A percentile compares a stretch with the other conserved stretches of the same genome.
phyloP scores from a whole-genome alignment of 1,140 invertebrate genomes.

The Procambarus virginalis region DNA sequence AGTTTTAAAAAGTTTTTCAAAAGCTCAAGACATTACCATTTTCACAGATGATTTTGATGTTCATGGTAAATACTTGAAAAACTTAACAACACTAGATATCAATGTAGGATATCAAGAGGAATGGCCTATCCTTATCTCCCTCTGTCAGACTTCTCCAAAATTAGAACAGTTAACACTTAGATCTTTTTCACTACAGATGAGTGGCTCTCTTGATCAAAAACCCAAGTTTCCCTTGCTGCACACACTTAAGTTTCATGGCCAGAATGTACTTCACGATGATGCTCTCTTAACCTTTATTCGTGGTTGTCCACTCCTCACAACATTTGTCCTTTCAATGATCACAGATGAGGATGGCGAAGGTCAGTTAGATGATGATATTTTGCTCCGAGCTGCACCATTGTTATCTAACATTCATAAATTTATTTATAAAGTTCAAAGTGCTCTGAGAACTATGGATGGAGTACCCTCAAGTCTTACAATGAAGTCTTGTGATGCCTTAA shows the following conservation, averaged over 20 bases:
- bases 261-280: conserved; percentile 42
- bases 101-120: conserved; percentile 55
- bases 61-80: conserved; percentile 50
- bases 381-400: conserved; percentile 37
- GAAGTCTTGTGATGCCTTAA: conserved; percentile 44
- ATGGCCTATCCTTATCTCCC: conserved; percentile 46
- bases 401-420: conserved; percentile 53
- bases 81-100: conserved; percentile 50
- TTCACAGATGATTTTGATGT: conserved; percentile 59
- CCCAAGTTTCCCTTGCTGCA: conserved; percentile 32
- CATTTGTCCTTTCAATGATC: conserved; percentile 54
- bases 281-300: conserved; percentile 29
- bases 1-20: conserved; percentile 43
- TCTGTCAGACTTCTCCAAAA: conserved; percentile 40
- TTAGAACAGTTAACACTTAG: conserved; percentile 55
- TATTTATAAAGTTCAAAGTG: conserved; percentile 62
- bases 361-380: conserved; percentile 37
- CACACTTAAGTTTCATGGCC: conserved; percentile 49
- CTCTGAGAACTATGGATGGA: conserved; percentile 30
- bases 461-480: conserved; percentile 45
- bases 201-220: conserved; percentile 7
- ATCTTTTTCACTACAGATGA: conserved; percentile 43
- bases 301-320: conserved; percentile 40
- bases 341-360: conserved; percentile 49
- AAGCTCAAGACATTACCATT: conserved; percentile 45